Percentiles rank a stretch among this genome's conserved stretches.
These are phyloP conservation scores for Periophthalmus modestus DNA, from an alignment of 2,113 vertebrate genomes.

Conservation along the genomic window DNA sequence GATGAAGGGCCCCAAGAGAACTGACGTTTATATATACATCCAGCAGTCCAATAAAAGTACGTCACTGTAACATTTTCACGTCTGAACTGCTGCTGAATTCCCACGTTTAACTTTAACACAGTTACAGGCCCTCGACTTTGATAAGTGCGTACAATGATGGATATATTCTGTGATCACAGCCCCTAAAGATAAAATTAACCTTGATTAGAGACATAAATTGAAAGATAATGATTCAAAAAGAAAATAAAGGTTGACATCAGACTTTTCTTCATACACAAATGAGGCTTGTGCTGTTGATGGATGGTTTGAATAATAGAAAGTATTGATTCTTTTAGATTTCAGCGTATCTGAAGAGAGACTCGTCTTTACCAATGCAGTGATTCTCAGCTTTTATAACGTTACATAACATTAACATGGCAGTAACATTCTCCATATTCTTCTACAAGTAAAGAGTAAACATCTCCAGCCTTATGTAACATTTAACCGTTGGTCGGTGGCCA, in stretches of 20 bases:
- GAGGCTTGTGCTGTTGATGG: neutral
- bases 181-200: slow-evolving; percentile 3
- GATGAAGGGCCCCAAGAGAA: neutral
- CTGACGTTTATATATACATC: neutral
- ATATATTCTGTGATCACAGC: neutral
- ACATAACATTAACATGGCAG: too few species aligned
- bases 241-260: neutral
- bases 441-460: too few species aligned
- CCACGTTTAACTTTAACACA: neutral
- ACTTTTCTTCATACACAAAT: neutral
- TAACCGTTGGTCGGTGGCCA: too few species aligned
- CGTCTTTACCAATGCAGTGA: slow-evolving; percentile 34
- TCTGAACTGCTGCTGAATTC: neutral
- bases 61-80: neutral
- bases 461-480: too few species aligned
- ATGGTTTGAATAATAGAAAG: slow-evolving; percentile 1
- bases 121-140: neutral
- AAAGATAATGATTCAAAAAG: neutral
- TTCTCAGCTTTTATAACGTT: too few species aligned
- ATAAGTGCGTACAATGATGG: neutral
- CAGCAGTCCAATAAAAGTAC: neutral
- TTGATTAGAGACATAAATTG: neutral
- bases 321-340: neutral
- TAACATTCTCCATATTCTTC: too few species aligned
- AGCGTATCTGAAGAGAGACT: too few species aligned